Evolutionary conservation across 2,113 vertebrate genomes (phyloP).

Genomic region (Cynopterus brachyotis): DNA sequence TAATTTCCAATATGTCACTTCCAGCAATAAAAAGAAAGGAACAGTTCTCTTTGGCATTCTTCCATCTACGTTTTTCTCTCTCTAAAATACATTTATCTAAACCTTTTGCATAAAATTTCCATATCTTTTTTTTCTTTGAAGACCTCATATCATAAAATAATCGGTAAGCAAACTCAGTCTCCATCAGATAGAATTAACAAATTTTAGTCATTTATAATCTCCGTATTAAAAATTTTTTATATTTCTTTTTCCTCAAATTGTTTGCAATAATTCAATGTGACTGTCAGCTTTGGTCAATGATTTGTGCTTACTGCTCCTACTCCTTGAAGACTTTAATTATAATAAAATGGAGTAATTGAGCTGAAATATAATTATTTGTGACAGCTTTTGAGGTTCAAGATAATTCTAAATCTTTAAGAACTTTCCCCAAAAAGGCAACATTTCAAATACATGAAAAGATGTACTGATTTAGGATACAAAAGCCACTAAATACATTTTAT

Average conservation of each 20-base stretch:
- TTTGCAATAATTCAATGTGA: background rate
- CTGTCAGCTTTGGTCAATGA: background rate
- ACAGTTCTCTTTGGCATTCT: background rate
- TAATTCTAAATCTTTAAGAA: constrained; percentile 39
- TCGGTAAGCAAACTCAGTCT: background rate
- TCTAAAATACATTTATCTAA: constrained; percentile 32
- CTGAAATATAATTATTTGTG: background rate
- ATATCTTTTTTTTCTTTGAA: constrained; percentile 10
- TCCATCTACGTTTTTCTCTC: background rate
- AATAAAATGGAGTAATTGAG: background rate
- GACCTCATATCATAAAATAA: background rate
- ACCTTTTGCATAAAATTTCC: background rate
- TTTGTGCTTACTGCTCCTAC: background rate
- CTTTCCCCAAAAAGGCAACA: background rate
- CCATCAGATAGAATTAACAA: background rate
- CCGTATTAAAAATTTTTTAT: background rate
- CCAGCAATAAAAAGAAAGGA: background rate
- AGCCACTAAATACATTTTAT: background rate
- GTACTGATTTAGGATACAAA: background rate
- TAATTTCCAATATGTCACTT: background rate
- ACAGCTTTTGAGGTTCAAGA: background rate
- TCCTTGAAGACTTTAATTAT: constrained; percentile 40
- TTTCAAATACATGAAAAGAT: constrained; percentile 36
- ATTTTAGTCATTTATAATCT: background rate
- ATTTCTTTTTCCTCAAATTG: constrained; percentile 7